Evolutionary conservation across 2,888 invertebrate genomes (phyloP).

Genomic region (Aphodius granarius): DNA sequence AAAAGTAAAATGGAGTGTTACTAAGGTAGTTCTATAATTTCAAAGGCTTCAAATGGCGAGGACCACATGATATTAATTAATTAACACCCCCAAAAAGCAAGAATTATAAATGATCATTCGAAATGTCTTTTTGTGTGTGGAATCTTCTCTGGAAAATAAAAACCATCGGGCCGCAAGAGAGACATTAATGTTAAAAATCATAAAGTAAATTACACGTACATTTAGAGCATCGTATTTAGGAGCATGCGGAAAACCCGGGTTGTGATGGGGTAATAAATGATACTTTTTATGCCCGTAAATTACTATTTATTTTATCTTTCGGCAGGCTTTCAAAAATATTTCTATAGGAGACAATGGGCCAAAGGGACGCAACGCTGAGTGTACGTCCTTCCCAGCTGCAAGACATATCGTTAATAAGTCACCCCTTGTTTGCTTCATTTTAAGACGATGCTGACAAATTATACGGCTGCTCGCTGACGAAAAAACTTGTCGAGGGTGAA

Average conservation of each 20-base stretch:
- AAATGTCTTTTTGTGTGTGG: not conserved
- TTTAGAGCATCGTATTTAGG: not conserved
- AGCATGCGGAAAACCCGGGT: not conserved
- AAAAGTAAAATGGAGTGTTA: not conserved
- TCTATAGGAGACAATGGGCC: not conserved
- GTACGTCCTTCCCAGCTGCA: not conserved
- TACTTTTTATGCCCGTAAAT: not conserved
- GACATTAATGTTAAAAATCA: not conserved
- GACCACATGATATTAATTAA: not conserved
- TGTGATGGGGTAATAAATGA: not conserved
- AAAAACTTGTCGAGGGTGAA: not conserved
- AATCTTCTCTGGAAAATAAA: not conserved
- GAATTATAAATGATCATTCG: not conserved
- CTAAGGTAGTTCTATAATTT: slow-evolving; percentile 10
- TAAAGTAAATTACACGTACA: not conserved
- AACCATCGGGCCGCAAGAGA: not conserved
- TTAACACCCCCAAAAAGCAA: not conserved
- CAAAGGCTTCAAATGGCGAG: not conserved
- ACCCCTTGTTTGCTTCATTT: not conserved
- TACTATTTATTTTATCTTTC: not conserved
- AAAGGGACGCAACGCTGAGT: not conserved
- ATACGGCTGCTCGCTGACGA: not conserved
- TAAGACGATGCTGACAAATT: not conserved
- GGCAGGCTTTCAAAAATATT: not conserved
- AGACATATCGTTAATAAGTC: not conserved